Conservation (phyloP, 2,113 vertebrate genomes). For the Daphoenositta chrysoptera region DNA sequence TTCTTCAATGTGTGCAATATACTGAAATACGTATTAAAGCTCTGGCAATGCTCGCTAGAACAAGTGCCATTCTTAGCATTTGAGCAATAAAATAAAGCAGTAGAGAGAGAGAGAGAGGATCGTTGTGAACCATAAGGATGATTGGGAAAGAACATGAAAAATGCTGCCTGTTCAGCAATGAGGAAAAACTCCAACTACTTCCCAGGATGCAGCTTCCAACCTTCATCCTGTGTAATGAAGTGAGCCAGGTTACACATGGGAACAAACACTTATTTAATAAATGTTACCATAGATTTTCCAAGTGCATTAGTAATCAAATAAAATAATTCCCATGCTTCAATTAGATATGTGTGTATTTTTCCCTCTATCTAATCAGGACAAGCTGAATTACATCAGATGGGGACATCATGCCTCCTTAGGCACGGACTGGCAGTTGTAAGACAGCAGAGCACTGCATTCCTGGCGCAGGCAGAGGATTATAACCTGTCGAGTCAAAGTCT, state of each 20-base stretch:
- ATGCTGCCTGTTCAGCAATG: background rate
- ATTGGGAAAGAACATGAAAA: background rate
- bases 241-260: background rate
- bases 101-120: background rate
- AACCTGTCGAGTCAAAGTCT: constrained; percentile 16
- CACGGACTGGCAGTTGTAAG: background rate
- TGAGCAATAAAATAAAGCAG: background rate
- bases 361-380: background rate
- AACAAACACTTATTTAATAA: background rate
- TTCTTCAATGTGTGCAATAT: background rate
- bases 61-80: background rate
- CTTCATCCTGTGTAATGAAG: background rate
- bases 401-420: background rate
- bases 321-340: background rate
- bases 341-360: background rate
- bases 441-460: background rate
- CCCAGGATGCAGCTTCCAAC: background rate
- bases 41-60: background rate
- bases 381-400: background rate
- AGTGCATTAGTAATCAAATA: background rate
- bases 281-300: background rate
- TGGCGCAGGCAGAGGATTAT: background rate
- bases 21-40: background rate
- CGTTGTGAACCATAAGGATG: background rate
- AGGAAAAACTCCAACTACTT: background rate